These are phyloP conservation scores for Apodemia mormo DNA, from an alignment of 2,888 invertebrate species.

Conservation along the genomic window DNA sequence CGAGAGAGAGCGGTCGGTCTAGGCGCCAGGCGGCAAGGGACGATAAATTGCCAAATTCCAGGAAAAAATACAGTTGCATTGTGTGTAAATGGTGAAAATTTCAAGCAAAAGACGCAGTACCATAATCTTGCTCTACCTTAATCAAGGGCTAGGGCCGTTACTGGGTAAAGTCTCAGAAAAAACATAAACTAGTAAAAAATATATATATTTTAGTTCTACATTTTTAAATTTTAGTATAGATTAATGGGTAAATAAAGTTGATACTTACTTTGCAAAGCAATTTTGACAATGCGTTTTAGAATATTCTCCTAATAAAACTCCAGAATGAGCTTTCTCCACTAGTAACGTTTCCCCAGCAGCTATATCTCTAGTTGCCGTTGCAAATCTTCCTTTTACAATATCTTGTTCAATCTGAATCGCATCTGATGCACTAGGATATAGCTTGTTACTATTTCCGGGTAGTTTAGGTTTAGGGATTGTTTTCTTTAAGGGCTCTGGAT, in stretches of 20 bases:
- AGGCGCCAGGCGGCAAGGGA: too few species aligned
- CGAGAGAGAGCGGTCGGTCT: too few species aligned
- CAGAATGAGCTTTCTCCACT: constrained; percentile 87
- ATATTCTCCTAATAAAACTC: constrained; percentile 86
- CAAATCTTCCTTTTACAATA: constrained; percentile 86
- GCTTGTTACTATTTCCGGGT: constrained; percentile 63
- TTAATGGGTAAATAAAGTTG: background rate
- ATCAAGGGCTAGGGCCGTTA: too few species aligned
- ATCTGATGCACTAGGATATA: constrained; percentile 83
- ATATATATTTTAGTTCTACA: too few species aligned
- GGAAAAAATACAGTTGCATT: too few species aligned
- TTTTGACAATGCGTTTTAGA: constrained; percentile 86
- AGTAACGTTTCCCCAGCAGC: constrained; percentile 87
- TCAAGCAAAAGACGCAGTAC: too few species aligned
- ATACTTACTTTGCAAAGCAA: constrained; percentile 84
- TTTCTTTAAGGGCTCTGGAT: constrained; percentile 60
- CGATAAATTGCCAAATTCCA: too few species aligned
- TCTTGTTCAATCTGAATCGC: constrained; percentile 84
- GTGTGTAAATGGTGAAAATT: too few species aligned
- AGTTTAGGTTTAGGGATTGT: constrained; percentile 65
- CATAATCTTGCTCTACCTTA: too few species aligned
- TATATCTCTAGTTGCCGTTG: constrained; percentile 85
- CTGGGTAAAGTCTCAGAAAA: too few species aligned
- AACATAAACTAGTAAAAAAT: too few species aligned
- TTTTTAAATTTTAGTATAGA: too few species aligned